A percentile compares a stretch with the other conserved stretches of the same genome.
Conservation (phyloP, 2,888 invertebrate species). For the Xanthorhoe spadicearia region DNA sequence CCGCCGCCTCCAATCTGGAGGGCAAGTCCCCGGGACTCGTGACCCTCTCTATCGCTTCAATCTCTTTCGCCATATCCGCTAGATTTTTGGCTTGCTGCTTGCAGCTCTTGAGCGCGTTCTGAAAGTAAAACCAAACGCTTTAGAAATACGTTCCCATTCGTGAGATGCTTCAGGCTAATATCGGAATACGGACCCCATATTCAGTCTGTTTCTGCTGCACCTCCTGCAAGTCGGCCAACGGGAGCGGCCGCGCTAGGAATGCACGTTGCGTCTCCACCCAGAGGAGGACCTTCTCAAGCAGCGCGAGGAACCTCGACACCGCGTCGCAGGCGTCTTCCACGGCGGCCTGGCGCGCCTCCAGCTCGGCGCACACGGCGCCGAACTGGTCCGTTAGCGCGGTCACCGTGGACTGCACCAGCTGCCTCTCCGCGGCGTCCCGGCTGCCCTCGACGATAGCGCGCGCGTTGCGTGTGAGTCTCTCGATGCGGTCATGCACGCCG, state of each 20-base stretch:
- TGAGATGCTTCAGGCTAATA: not conserved
- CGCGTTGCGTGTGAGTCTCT: conserved; percentile 91
- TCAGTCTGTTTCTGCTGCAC: conserved; percentile 94
- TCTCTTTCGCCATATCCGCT: conserved; percentile 95
- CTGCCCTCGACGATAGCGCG: conserved; percentile 91
- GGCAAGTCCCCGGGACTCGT: conserved; percentile 94
- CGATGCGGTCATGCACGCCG: conserved; percentile 89
- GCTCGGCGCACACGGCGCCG: conserved; percentile 89
- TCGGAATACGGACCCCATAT: conserved; percentile 87
- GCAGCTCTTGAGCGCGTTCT: conserved; percentile 95
- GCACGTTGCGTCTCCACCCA: conserved; percentile 93
- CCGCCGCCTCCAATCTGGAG: conserved; percentile 93
- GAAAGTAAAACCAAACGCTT: conserved; percentile 56
- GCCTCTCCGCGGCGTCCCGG: conserved; percentile 90
- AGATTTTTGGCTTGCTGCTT: conserved; percentile 94
- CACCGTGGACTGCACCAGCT: conserved; percentile 90
- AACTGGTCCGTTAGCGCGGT: conserved; percentile 91
- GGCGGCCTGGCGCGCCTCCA: conserved; percentile 93
- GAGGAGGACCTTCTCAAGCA: conserved; percentile 91
- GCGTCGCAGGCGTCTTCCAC: conserved; percentile 95
- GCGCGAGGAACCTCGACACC: conserved; percentile 93
- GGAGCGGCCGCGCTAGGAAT: conserved; percentile 91
- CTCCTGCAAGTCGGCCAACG: conserved; percentile 91
- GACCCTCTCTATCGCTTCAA: conserved; percentile 92
- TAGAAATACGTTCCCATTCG: not conserved